A percentile compares a stretch with the other conserved stretches of the same genome.
Conservation (phyloP, 1,140 invertebrate genomes). For the Scaptomyza pallida region DNA sequence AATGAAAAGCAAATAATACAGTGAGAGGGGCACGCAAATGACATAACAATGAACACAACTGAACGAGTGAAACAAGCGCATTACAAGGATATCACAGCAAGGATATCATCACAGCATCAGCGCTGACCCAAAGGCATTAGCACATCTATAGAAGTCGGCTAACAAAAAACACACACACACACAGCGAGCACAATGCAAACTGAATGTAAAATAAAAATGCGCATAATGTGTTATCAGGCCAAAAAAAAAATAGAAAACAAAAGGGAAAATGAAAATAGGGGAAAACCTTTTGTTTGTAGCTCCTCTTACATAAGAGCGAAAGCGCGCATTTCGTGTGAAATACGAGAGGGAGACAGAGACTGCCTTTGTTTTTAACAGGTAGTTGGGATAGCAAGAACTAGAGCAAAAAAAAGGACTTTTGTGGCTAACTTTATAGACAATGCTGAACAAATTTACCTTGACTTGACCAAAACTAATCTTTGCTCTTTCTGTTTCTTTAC, state of each 20-base stretch:
- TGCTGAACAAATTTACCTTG: slow-evolving; percentile 48
- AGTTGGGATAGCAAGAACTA: slow-evolving; percentile 26
- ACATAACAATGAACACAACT: slow-evolving; percentile 59
- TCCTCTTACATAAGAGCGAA: slow-evolving; percentile 36
- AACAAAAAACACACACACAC: slow-evolving; percentile 17
- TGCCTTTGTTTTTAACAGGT: neutral
- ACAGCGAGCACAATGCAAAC: slow-evolving; percentile 38
- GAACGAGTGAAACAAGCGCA: slow-evolving; percentile 57
- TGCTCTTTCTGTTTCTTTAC: slow-evolving; percentile 27
- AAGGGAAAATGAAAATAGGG: slow-evolving; percentile 2
- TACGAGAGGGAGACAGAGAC: slow-evolving; percentile 21
- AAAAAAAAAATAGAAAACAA: slow-evolving; percentile 3
- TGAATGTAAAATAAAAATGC: slow-evolving; percentile 42
- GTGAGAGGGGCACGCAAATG: slow-evolving; percentile 51
- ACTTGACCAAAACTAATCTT: slow-evolving; percentile 58
- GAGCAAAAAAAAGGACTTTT: neutral
- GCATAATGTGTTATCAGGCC: slow-evolving; percentile 32
- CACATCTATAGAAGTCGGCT: slow-evolving; percentile 5
- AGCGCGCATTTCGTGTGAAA: slow-evolving; percentile 41
- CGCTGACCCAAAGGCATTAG: slow-evolving; percentile 72
- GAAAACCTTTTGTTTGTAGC: slow-evolving; percentile 12
- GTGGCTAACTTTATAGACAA: slow-evolving; percentile 18
- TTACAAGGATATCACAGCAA: slow-evolving; percentile 68
- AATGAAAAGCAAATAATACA: slow-evolving; percentile 71
- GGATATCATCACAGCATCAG: slow-evolving; percentile 55